Evolutionary conservation across 1,140 invertebrate genomes (phyloP).

Genomic region (Musca domestica): DNA sequence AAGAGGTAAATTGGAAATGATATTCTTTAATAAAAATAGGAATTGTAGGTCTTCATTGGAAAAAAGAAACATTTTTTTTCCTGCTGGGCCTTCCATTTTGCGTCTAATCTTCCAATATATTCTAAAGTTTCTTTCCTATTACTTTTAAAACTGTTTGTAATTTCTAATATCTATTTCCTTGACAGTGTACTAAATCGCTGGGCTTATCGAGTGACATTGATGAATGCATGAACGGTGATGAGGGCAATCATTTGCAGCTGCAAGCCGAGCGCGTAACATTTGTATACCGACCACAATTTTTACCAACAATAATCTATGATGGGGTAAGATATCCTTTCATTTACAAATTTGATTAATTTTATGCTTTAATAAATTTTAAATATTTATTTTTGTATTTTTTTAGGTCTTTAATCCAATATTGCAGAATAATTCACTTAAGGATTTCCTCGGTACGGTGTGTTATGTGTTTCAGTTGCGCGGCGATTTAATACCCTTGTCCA

Average conservation of each 20-base stretch:
- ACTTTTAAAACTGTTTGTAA: no score
- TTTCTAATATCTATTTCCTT: no score
- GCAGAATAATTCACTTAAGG: constrained; percentile 43
- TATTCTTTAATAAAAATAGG: no score
- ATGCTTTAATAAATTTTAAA: neutral
- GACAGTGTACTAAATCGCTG: constrained; percentile 56
- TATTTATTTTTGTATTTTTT: constrained; percentile 15
- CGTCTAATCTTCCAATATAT: no score
- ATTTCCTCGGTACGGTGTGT: constrained; percentile 45
- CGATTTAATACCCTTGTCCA: neutral
- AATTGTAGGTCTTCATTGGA: no score
- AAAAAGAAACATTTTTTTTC: no score
- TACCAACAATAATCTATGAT: constrained; percentile 62
- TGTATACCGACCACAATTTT: constrained; percentile 56
- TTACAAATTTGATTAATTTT: no score
- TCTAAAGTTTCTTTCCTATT: no score
- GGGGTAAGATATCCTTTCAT: no score
- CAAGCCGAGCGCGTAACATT: constrained; percentile 58
- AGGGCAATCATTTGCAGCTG: constrained; percentile 56
- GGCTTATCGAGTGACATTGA: constrained; percentile 48
- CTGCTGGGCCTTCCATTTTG: no score
- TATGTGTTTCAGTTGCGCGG: constrained; percentile 16
- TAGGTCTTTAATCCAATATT: constrained; percentile 47
- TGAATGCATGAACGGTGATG: constrained; percentile 49
- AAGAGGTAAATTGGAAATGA: constrained; percentile 10